A percentile compares a stretch with the other conserved stretches of the same genome.
Evolutionary conservation across 2,113 vertebrate genomes (phyloP).

Genomic region (Ibidorhyncha struthersii): DNA sequence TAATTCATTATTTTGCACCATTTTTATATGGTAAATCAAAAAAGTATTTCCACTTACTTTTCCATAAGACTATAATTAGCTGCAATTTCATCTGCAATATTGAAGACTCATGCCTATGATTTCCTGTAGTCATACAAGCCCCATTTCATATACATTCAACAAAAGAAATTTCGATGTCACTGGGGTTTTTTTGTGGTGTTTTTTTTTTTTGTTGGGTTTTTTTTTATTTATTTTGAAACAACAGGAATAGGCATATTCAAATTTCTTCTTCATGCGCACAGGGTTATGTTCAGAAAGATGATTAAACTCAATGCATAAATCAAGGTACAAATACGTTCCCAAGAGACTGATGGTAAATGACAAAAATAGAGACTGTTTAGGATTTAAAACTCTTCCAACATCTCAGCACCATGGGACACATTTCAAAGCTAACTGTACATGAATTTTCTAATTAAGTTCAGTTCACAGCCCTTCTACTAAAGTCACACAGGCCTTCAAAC

Average conservation of each 20-base stretch:
- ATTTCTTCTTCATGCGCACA: conserved; percentile 3
- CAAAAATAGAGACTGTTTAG: neutral
- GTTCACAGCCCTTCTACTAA: neutral
- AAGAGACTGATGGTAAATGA: neutral
- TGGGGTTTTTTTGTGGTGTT: neutral
- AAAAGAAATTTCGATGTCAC: neutral
- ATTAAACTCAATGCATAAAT: conserved; percentile 45
- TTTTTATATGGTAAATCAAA: neutral
- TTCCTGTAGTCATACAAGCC: neutral
- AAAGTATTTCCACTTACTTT: neutral
- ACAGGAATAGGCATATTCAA: neutral
- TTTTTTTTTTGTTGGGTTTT: neutral
- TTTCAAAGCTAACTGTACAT: neutral
- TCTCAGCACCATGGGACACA: neutral
- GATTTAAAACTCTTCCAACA: conserved; percentile 23
- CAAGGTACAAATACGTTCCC: conserved; percentile 15
- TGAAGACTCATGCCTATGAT: neutral
- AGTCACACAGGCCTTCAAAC: neutral
- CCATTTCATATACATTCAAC: neutral
- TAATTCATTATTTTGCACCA: neutral
- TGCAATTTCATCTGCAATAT: neutral
- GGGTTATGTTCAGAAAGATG: neutral
- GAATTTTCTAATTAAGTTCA: neutral
- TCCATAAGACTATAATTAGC: neutral
- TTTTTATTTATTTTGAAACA: neutral